Percentiles rank a stretch among this genome's conserved stretches.
These are phyloP conservation scores for Ischnus inquisitorius DNA, from an alignment of 2,888 invertebrate species.

Conservation along the genomic window DNA sequence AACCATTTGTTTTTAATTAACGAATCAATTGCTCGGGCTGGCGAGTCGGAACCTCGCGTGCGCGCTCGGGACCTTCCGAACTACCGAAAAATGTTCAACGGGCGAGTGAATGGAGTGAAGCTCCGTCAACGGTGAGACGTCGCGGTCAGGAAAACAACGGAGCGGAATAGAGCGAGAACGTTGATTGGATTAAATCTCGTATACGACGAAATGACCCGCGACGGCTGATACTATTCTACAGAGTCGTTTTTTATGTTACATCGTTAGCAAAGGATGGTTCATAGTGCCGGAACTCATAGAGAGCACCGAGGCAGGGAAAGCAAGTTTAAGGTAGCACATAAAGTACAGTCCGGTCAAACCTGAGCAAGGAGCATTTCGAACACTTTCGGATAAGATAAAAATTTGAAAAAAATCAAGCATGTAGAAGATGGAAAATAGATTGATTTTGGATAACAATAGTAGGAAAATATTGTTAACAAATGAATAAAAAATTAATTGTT, in stretches of 20 bases:
- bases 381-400: too few relatives aligned
- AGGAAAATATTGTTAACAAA: too few relatives aligned
- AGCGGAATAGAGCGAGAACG: neutral
- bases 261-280: constrained; percentile 1
- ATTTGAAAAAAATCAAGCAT: too few relatives aligned
- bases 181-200: constrained; percentile 44
- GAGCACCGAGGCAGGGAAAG: neutral
- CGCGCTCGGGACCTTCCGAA: constrained; percentile 12
- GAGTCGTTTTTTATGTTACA: constrained; percentile 35
- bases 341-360: too few relatives aligned
- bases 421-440: too few relatives aligned
- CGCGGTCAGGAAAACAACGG: neutral
- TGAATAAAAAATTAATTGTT: too few relatives aligned
- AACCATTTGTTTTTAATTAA: constrained; percentile 72
- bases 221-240: constrained; percentile 42
- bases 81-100: constrained; percentile 35
- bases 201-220: constrained; percentile 36
- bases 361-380: too few relatives aligned
- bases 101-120: neutral
- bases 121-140: neutral
- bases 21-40: constrained; percentile 65
- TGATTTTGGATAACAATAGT: too few relatives aligned
- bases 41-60: constrained; percentile 11
- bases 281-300: neutral
- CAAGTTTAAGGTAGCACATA: too few relatives aligned